Conservation (phyloP, 2,797 vertebrate species). For the Enteromius treurensis region DNA sequence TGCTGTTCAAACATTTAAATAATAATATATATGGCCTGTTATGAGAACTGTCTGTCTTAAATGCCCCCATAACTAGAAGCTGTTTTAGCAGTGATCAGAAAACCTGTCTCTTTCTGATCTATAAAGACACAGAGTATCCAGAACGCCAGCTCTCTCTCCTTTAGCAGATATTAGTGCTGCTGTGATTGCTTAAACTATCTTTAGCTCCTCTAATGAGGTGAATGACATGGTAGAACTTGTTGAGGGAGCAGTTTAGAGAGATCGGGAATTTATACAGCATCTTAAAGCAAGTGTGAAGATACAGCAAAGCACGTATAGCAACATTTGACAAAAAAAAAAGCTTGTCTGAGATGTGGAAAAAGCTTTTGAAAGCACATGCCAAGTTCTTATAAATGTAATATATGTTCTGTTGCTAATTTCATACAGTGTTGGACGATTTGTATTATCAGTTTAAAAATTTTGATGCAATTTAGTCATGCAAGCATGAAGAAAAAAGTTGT, state of each 20-base stretch:
- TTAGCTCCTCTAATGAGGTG: slow-evolving; percentile 42
- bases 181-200: slow-evolving; percentile 28
- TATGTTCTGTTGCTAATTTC: not conserved
- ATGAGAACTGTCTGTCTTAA: not conserved
- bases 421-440: not conserved
- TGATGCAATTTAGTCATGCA: not conserved
- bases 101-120: not conserved
- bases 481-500: not conserved
- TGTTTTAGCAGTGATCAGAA: not conserved
- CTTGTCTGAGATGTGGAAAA: not conserved
- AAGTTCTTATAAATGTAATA: not conserved
- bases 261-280: slow-evolving; percentile 12
- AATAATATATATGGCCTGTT: no score
- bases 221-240: slow-evolving; percentile 30
- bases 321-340: not conserved
- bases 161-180: not conserved
- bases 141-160: not conserved
- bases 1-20: not conserved
- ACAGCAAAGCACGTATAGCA: not conserved
- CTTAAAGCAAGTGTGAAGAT: slow-evolving; percentile 10
- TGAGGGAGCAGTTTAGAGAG: slow-evolving; percentile 13
- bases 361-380: not conserved
- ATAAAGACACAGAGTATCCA: not conserved
- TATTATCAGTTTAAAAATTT: not conserved
- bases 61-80: not conserved